Evolutionary conservation across 2,888 invertebrate genomes (phyloP), one percentile per base, ranked within the genome.

Genomic region (Acronicta psi): DNA sequence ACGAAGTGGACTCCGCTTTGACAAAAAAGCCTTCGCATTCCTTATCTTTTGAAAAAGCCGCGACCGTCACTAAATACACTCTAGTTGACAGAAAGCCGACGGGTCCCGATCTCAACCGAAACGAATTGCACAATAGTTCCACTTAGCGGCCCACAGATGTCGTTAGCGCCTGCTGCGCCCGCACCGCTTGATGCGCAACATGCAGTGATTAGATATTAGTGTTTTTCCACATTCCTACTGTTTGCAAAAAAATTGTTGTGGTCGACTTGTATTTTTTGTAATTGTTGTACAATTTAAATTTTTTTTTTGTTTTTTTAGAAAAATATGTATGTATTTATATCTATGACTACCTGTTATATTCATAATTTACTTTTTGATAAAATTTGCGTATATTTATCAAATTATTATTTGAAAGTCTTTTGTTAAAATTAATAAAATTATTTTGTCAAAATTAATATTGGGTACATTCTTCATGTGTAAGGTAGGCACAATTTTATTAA

Each of bases 101-200:
- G 74, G 73, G 68, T 69, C 69, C 81, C 83, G 84, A 85, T 75
- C 77, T 77, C 74, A 76, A 81, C 89, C 90, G 92, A 84, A 82
- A 80, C 93, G 83, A 93, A 94, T 93, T 79, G 66, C 57, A 92
- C 91, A 93, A 94, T 88, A 85, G 88, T 92, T 89, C 90, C 83
- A 92, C 88, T 93, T 92, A 92, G 88, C 82, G 84, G 79, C 85
- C 79, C 82, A 89, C 84, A 93, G 93, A 93, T 93, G 93, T 93
- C 93, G 92, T 92, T 93, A 92, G 87, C 85, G 82, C 92, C 90
- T 84, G 92, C 92, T 92, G 92, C 80, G 92, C 75, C 61, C 69
- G 78, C 81, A 78, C 77, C 69, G 68, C n/a, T 7, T 34, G 34
- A 34, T 34, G 34, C 69, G 71, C 75, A 69, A 81, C 88, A 85